Conservation (phyloP, 2,797 vertebrate species). For the Poecilia velifera region DNA sequence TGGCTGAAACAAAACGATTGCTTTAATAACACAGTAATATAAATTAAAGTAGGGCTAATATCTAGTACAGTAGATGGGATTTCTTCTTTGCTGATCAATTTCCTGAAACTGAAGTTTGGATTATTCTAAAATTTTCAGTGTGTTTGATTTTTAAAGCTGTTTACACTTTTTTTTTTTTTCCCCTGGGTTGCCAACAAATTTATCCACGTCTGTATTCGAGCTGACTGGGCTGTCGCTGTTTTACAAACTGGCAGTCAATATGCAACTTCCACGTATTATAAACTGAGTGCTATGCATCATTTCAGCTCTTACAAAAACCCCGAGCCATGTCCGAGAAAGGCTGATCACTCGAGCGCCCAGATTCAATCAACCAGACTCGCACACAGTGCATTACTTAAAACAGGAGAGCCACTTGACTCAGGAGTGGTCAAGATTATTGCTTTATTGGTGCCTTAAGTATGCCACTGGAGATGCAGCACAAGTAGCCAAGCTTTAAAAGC, state of each 20-base stretch:
- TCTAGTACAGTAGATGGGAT: background rate
- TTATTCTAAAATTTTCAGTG: background rate
- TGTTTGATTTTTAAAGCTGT: background rate
- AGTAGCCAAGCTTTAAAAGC: conserved; percentile 70
- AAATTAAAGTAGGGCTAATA: background rate
- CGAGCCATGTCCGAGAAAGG: conserved; percentile 37
- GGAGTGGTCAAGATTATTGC: conserved; percentile 73
- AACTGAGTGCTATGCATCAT: conserved; percentile 45
- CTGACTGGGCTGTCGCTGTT: conserved; percentile 22
- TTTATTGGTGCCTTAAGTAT: conserved; percentile 63
- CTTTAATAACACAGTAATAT: background rate
- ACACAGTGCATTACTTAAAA: conserved; percentile 61
- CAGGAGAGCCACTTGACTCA: conserved; percentile 61
- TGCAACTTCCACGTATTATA: conserved; percentile 29
- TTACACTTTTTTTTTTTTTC: background rate
- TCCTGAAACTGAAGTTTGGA: background rate
- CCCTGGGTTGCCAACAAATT: background rate
- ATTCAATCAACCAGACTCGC: conserved; percentile 60
- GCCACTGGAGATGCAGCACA: conserved; percentile 71
- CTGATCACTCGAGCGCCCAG: conserved; percentile 41
- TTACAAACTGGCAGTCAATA: conserved; percentile 15
- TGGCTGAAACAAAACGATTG: background rate
- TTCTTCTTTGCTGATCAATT: background rate
- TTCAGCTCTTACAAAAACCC: conserved; percentile 32
- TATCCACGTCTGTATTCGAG: background rate